These are phyloP conservation scores for Penaeus chinensis DNA, from an alignment of 1,140 invertebrate genomes.

Conservation along the genomic window DNA sequence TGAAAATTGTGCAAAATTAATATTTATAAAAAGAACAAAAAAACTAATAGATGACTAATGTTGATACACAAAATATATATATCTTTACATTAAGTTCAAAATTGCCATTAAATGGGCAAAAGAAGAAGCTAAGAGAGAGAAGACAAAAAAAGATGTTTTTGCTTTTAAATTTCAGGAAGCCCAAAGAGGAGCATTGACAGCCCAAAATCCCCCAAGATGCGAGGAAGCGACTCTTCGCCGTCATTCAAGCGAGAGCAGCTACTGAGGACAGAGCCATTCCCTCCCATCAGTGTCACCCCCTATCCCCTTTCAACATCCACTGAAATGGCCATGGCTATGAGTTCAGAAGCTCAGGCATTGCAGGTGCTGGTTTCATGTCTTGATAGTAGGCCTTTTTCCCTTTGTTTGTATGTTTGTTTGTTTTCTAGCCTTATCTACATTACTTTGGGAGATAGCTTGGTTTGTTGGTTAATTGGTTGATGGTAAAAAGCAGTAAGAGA, in stretches of 20 bases:
- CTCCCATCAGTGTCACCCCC: conserved; percentile 62
- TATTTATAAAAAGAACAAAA: too few species aligned
- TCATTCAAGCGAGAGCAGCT: conserved; percentile 55
- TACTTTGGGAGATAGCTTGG: neutral
- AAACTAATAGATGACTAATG: too few species aligned
- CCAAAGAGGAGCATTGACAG: conserved; percentile 62
- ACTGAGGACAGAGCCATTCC: conserved; percentile 46
- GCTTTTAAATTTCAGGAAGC: conserved; percentile 42
- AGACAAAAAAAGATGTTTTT: neutral
- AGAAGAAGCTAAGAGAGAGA: neutral
- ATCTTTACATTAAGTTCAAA: too few species aligned
- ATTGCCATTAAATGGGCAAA: too few species aligned
- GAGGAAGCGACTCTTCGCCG: conserved; percentile 51
- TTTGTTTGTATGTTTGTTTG: neutral
- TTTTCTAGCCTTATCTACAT: neutral
- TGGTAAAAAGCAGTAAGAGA: too few species aligned
- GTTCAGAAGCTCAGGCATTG: conserved; percentile 79
- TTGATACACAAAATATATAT: too few species aligned
- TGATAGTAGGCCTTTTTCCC: neutral
- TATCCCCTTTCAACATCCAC: conserved; percentile 64
- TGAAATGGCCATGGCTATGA: conserved; percentile 65
- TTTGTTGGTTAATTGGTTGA: too few species aligned
- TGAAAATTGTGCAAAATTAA: too few species aligned
- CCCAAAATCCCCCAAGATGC: conserved; percentile 58
- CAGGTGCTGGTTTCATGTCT: conserved; percentile 71